Evolutionary conservation across 2,113 vertebrate species (phyloP), one percentile per base, ranked within the genome.

Genomic region (Perca flavescens): DNA sequence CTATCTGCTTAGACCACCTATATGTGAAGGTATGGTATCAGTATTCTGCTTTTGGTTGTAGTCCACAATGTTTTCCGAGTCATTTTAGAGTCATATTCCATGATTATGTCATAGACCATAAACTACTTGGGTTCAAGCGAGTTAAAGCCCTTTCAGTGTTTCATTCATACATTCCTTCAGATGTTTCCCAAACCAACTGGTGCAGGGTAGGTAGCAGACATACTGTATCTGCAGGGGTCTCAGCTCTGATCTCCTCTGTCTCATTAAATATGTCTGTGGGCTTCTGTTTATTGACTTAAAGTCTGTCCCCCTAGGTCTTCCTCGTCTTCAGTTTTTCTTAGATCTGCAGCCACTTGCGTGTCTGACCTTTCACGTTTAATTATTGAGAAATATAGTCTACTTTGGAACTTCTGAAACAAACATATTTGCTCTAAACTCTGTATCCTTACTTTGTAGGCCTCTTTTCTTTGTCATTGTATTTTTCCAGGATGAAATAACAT

Each of bases 221-320:
- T 15, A 28, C 28, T 28, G 28, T 28, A n/a, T 50, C 47, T 34
- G 71, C 31, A 52, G 77, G 58, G 28, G 40, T 64, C 25, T 82
- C 36, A 15, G 14, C 54, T 63, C 57, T 67, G 28, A 74, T 67
- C 74, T 66, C 43, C 31, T 62, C 10, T 21, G 40, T 60, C 69
- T 78, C 6, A 2, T 86, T 21, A 64, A 71, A 63, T 63, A 64
- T 75, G 58, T 46, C 60, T 53, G 46, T 11, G 22, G 64, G 60
- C 12, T 75, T 79, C 72, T 63, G 49, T 78, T 86, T 64, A 58
- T 6, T 49, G 12, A 53, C 21, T 80, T 13, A 21, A 28, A 2
- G 9, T 66, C 77, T 40, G 56, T 11, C 47, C 19, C 4, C 1
- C 17, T 9, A 67, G 43, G 28, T 56, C 54, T 4, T 25, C 68